These are phyloP conservation scores for Antitype chi DNA, from an alignment of 2,888 invertebrate species.

Conservation along the genomic window DNA sequence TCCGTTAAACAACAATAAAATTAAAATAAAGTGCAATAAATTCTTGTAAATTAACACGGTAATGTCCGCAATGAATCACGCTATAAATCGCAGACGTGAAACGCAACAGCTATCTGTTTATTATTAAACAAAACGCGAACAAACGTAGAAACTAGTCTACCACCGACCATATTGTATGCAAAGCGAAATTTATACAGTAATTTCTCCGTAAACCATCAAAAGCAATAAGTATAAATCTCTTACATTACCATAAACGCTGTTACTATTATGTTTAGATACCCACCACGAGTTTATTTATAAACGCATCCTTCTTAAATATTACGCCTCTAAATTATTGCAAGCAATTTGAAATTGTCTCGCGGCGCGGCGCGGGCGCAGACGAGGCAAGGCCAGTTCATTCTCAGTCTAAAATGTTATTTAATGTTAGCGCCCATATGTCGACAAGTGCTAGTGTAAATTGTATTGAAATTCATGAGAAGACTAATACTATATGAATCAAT, in stretches of 20 bases:
- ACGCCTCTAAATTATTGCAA: conserved; percentile 80
- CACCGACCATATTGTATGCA: conserved; percentile 64
- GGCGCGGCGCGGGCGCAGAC: conserved; percentile 72
- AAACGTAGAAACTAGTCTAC: conserved; percentile 53
- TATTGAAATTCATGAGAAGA: conserved; percentile 63
- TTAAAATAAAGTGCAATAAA: conserved; percentile 40
- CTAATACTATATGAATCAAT: conserved; percentile 42
- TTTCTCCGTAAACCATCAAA: conserved; percentile 73
- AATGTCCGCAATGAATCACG: conserved; percentile 30
- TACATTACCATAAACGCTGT: conserved; percentile 81
- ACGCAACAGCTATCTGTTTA: conserved; percentile 36
- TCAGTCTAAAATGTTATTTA: conserved; percentile 72
- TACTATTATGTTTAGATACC: conserved; percentile 79
- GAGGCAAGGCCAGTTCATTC: conserved; percentile 52
- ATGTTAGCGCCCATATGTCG: conserved; percentile 71
- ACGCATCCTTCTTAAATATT: conserved; percentile 80
- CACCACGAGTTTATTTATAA: conserved; percentile 80
- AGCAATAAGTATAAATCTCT: conserved; percentile 82
- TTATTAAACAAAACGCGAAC: conserved; percentile 57
- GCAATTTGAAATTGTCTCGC: conserved; percentile 85
- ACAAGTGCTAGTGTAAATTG: conserved; percentile 71
- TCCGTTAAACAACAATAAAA: conserved; percentile 31
- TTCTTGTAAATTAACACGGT: conserved; percentile 26
- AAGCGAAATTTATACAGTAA: conserved; percentile 67
- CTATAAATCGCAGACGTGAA: conserved; percentile 46